phyloP scores from a whole-genome alignment of 2,113 vertebrate genomes.

The Cisticola juncidis region DNA sequence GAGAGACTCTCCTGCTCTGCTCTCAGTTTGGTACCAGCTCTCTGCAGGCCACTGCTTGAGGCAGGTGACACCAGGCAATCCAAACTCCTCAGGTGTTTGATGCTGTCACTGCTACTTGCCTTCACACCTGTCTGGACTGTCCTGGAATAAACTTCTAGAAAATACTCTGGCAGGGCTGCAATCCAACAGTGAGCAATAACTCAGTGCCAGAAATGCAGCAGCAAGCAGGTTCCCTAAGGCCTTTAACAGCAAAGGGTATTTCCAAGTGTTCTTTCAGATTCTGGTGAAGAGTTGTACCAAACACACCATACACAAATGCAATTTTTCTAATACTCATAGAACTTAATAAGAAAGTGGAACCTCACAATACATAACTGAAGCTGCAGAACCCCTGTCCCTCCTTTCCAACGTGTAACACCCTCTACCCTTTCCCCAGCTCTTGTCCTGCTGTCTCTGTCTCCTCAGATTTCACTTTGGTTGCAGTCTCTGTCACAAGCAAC shows the following conservation, averaged over 20 bases:
- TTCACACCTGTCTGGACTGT: neutral
- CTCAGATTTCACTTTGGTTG: neutral
- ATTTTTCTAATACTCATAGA: neutral
- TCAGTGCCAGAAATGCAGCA: neutral
- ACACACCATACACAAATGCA: neutral
- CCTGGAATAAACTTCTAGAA: neutral
- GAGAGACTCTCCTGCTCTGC: neutral
- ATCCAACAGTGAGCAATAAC: neutral
- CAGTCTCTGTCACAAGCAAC: conserved; percentile 40
- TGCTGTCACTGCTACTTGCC: neutral
- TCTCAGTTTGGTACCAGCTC: neutral
- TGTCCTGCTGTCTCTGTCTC: neutral
- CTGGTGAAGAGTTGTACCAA: neutral
- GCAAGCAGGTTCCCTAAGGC: neutral
- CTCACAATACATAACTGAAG: neutral
- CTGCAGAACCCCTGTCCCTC: neutral
- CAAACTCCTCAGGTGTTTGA: neutral
- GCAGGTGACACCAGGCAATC: neutral
- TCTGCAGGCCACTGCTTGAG: neutral
- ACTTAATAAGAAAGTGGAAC: neutral
- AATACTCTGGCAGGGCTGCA: neutral
- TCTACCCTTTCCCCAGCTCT: conserved; percentile 16
- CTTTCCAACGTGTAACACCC: neutral
- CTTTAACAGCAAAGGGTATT: neutral
- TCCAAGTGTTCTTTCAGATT: neutral